A percentile compares a stretch with the other conserved stretches of the same genome.
Evolutionary conservation across 2,113 vertebrate species (phyloP).

Genomic region (Guaruba guarouba): DNA sequence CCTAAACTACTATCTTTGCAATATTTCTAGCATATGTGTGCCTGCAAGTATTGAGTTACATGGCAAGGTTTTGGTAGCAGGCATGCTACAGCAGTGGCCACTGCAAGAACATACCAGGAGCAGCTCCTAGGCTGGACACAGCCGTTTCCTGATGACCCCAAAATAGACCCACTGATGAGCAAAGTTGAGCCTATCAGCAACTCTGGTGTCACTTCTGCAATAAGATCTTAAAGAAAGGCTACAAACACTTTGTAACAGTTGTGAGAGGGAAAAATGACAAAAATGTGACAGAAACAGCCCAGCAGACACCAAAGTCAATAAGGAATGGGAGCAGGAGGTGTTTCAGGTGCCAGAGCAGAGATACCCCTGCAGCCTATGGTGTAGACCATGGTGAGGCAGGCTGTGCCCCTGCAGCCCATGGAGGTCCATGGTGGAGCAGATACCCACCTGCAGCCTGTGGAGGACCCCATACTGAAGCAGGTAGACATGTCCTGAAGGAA

Average conservation of each 20-base stretch:
- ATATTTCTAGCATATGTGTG: too few species aligned
- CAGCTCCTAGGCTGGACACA: neutral
- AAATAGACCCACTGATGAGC: accelerated
- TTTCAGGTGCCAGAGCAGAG: neutral
- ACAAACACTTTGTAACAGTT: neutral
- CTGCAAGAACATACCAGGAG: neutral
- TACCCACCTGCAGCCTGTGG: accelerated
- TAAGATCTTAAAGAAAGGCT: neutral
- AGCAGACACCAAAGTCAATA: neutral
- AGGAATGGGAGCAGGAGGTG: neutral
- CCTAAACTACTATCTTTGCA: neutral
- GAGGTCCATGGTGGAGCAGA: neutral
- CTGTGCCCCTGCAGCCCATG: neutral
- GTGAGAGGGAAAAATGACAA: neutral
- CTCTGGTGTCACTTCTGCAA: neutral
- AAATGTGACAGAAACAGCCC: neutral
- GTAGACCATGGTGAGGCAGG: neutral
- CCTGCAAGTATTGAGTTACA: neutral
- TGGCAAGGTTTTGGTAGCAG: neutral
- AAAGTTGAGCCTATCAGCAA: neutral
- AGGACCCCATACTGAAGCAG: neutral
- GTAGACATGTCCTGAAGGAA: neutral
- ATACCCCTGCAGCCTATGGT: neutral
- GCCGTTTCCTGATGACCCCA: neutral
- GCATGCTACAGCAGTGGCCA: neutral